A percentile compares a stretch with the other conserved stretches of the same genome.
Conservation (phyloP, 2,797 vertebrate genomes). For the Lepus townsendii region DNA sequence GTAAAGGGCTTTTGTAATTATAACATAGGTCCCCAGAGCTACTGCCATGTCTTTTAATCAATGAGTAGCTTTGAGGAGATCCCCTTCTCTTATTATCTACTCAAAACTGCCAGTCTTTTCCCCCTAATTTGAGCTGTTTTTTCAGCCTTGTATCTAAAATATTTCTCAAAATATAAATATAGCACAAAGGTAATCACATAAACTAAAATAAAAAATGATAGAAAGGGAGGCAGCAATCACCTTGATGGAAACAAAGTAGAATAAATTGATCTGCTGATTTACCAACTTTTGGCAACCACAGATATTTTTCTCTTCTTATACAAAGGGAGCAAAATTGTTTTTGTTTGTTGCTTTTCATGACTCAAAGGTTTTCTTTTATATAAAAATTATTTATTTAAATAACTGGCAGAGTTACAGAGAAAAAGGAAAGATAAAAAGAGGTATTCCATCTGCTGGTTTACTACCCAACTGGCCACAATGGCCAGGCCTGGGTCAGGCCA, state of each 20-base stretch:
- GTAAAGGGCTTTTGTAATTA: neutral
- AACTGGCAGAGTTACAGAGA: too few species aligned
- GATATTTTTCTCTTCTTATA: neutral
- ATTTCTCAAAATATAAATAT: neutral
- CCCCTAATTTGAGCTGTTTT: neutral
- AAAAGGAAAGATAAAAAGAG: too few species aligned
- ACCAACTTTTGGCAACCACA: neutral
- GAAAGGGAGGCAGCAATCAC: neutral
- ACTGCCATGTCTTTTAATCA: neutral
- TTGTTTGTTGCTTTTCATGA: neutral
- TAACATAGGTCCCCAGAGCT: neutral
- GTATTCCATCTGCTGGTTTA: too few species aligned
- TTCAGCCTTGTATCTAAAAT: neutral
- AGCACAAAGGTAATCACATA: neutral
- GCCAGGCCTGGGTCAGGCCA: too few species aligned
- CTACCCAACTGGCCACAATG: too few species aligned
- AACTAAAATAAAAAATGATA: neutral
- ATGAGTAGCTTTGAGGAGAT: neutral
- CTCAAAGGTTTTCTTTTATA: neutral
- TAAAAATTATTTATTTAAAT: too few species aligned
- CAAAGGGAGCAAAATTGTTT: neutral
- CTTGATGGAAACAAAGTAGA: neutral
- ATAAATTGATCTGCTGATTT: neutral
- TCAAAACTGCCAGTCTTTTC: neutral
- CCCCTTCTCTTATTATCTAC: neutral